A percentile compares a stretch with the other conserved stretches of the same genome.
Evolutionary conservation across 2,797 vertebrate genomes (phyloP).

Genomic region (Tokudaia tokunoshimensis): DNA sequence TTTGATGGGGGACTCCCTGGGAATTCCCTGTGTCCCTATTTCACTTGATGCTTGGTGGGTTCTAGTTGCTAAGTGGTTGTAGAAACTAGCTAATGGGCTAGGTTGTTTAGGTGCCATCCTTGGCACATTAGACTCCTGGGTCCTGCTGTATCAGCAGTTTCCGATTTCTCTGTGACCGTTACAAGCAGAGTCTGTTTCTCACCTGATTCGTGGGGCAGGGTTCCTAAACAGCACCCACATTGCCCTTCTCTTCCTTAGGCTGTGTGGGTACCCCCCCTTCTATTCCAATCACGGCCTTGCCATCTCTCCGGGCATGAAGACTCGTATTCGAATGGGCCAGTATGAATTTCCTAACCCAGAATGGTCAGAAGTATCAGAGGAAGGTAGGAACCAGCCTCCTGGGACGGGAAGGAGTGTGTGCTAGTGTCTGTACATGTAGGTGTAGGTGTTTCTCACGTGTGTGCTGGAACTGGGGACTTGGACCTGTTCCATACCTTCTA

Average conservation of each 20-base stretch:
- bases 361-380: slow-evolving; percentile 97
- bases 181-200: not conserved
- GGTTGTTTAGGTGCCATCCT: not conserved
- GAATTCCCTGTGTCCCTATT: not conserved
- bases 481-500: not conserved
- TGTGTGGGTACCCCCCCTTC: slow-evolving; percentile 98
- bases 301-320: slow-evolving; percentile 99
- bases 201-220: not conserved
- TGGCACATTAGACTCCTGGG: not conserved
- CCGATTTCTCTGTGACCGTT: not conserved
- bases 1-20: not conserved
- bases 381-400: slow-evolving; percentile 89
- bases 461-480: too few species aligned
- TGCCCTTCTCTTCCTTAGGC: slow-evolving; percentile 85
- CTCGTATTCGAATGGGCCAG: slow-evolving; percentile 96
- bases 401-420: not conserved
- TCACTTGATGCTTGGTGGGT: not conserved
- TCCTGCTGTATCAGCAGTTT: not conserved
- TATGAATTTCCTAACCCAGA: slow-evolving; percentile 98
- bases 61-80: not conserved
- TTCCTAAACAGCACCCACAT: not conserved
- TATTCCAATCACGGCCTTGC: slow-evolving; percentile 98
- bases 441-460: fast-evolving
- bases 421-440: fast-evolving
- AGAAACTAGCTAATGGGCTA: not conserved